Base-by-base conservation (phyloP, 2,113 vertebrate species). In the Megatriorchis doriae region DNA sequence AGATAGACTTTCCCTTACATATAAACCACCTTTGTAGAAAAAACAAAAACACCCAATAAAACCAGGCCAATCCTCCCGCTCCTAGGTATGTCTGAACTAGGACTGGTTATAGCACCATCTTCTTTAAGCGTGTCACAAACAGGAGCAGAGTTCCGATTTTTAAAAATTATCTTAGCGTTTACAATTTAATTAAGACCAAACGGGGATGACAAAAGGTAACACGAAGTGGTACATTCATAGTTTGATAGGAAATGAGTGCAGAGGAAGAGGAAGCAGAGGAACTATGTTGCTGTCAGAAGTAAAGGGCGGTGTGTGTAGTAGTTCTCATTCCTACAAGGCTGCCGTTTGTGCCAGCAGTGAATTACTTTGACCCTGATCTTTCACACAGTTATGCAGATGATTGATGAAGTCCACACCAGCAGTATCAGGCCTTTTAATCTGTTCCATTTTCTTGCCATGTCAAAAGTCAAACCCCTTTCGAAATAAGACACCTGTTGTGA, bases 1-100 rank as follows among this genome's bases (percentile, higher is more conserved):
- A 98, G 98, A 98, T 98, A 98, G 98, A 98, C 97, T 98, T 98
- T 97, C 98, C 98, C 98, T 97, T 98, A 98, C 98, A 97, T 98
- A 97, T 98, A 98, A 99, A 99, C 98, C 98, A 95, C 92, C 93
- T 98, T 96, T 96, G 97, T 98, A 98, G 97, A 98, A 98, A 98
- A 96, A 93, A 58, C 71, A 34, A 53, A 31, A 45, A 2, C 74
- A 63, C 63, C 52, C 74, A 38, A 48, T 11, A 63, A 53, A 53
- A 53, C 29, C 53, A 43, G 6, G 15, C 81, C 73, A 32, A n/a
- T 52, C 63, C 75, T 93, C 91, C 63, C 2, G 45, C 38, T 85
- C 58, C 48, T 13, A 55, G 77, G 79, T 96, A 96, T 84, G 97
- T 94, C 11, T 88, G 88, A 97, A 96, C 97, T 95, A 94, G 95